These are phyloP conservation scores for Ambastaia sidthimunki DNA, from an alignment of 2,797 vertebrate genomes.

Conservation along the genomic window DNA sequence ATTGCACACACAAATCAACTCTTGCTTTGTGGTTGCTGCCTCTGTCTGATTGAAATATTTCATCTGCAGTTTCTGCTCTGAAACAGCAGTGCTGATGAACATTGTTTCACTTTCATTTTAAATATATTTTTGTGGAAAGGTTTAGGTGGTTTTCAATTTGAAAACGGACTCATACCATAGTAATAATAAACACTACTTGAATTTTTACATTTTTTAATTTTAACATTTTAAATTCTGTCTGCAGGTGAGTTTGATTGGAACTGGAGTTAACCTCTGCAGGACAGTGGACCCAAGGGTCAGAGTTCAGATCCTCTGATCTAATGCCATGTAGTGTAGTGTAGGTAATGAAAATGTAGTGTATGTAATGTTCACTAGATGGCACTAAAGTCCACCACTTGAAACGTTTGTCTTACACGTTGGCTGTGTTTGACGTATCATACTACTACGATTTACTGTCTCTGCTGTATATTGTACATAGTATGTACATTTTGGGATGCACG, in stretches of 20 bases:
- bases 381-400: neutral
- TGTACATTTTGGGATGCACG: no score
- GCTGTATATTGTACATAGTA: no score
- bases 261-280: no score
- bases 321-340: no score
- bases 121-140: neutral
- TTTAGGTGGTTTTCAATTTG: neutral
- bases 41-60: neutral
- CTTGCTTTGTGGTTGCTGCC: neutral
- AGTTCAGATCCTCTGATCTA: no score
- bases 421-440: neutral
- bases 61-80: neutral
- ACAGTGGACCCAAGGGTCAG: no score
- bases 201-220: neutral
- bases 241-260: no score
- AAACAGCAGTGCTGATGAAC: neutral
- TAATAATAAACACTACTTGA: neutral
- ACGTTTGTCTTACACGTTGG: neutral
- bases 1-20: neutral
- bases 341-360: no score
- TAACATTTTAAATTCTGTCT: no score
- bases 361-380: slow-evolving; percentile 3
- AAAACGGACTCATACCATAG: neutral
- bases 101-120: neutral
- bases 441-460: neutral